Conservation (phyloP, 2,797 vertebrate genomes). For the Danio jaintianensis region DNA sequence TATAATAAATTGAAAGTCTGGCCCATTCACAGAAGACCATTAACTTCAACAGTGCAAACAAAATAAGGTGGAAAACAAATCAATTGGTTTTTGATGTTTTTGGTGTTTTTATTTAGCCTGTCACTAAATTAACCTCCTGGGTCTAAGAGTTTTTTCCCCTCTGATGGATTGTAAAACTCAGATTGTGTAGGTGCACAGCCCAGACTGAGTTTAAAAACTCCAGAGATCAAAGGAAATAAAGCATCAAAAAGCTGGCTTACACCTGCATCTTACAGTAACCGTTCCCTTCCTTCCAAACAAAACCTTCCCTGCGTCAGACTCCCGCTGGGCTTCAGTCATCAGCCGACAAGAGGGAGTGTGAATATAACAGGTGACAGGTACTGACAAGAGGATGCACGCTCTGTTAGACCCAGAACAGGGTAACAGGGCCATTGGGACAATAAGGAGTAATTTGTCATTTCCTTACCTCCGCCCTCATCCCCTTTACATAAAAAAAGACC, state of each 20-base stretch:
- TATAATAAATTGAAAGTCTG: too few species aligned
- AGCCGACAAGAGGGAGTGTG: slow-evolving; percentile 47
- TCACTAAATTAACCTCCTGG: neutral
- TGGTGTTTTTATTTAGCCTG: neutral
- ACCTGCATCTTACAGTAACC: slow-evolving; percentile 64
- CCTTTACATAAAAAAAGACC: slow-evolving; percentile 46
- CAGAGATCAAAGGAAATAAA: slow-evolving; percentile 74
- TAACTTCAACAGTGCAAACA: too few species aligned
- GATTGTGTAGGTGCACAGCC: slow-evolving; percentile 59
- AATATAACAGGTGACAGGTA: slow-evolving; percentile 74
- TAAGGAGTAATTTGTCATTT: slow-evolving; percentile 70
- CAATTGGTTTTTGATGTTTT: too few species aligned
- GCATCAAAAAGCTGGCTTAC: slow-evolving; percentile 67
- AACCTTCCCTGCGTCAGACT: slow-evolving; percentile 64
- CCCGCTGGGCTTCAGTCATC: slow-evolving; percentile 78
- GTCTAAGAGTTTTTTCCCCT: neutral
- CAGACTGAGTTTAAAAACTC: slow-evolving; percentile 69
- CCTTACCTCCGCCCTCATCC: slow-evolving; percentile 64
- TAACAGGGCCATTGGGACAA: slow-evolving; percentile 78
- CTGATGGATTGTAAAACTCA: slow-evolving; percentile 37
- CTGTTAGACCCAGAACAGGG: slow-evolving; percentile 72
- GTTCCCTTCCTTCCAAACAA: slow-evolving; percentile 59
- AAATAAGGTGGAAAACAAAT: too few species aligned
- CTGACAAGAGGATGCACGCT: slow-evolving; percentile 78
- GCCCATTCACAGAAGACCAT: too few species aligned